Percentiles rank a stretch among this genome's conserved stretches.
Evolutionary conservation across 1,140 invertebrate species (phyloP).

Genomic region (Drosophila miranda): DNA sequence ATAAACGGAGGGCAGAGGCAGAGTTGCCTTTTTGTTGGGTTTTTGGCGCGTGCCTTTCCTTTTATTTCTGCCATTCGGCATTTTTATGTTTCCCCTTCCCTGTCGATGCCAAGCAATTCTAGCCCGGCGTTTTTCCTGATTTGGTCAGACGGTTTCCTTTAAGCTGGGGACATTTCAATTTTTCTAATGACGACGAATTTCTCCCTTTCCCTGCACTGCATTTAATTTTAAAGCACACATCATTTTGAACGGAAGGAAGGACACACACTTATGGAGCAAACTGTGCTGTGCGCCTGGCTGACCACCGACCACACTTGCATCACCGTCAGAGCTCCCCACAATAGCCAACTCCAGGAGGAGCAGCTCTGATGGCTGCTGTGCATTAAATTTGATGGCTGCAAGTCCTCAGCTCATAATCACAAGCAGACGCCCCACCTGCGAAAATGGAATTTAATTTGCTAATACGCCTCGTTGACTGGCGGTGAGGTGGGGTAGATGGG

Average conservation of each 20-base stretch:
- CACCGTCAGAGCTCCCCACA: background rate
- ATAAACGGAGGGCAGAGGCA: constrained; percentile 35
- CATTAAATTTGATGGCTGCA: constrained; percentile 53
- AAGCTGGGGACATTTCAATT: constrained; percentile 52
- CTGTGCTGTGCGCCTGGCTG: constrained; percentile 28
- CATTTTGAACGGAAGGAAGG: background rate
- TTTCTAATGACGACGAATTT: constrained; percentile 53
- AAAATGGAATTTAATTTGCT: constrained; percentile 75
- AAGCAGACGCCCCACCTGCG: constrained; percentile 42
- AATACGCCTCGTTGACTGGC: constrained; percentile 38
- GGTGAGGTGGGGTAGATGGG: background rate
- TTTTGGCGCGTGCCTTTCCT: constrained; percentile 54
- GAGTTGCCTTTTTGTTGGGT: constrained; percentile 49
- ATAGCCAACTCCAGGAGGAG: background rate
- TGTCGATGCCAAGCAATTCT: constrained; percentile 8
- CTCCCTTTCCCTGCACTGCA: background rate
- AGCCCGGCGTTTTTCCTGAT: constrained; percentile 21
- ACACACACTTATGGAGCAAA: constrained; percentile 15
- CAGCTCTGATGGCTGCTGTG: constrained; percentile 4
- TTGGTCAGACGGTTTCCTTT: constrained; percentile 18
- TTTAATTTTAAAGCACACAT: constrained; percentile 23
- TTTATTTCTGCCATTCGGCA: constrained; percentile 35
- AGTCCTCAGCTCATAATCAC: constrained; percentile 62
- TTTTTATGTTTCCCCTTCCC: constrained; percentile 16
- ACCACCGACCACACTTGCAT: constrained; percentile 20